Evolutionary conservation across 2,888 invertebrate genomes (phyloP).

Genomic region (Leptopterna dolabrata): DNA sequence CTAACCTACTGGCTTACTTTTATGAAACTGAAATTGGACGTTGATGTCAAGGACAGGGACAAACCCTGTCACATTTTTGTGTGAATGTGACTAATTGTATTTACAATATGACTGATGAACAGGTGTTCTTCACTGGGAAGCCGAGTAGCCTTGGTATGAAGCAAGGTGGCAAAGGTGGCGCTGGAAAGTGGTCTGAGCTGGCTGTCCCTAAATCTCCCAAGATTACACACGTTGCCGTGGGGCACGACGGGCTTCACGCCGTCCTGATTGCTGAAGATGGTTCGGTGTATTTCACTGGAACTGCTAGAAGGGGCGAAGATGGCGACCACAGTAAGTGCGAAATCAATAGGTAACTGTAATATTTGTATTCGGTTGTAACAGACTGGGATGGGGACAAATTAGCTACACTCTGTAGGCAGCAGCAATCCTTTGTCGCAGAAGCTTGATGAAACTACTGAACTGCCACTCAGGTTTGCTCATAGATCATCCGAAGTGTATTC

Average conservation of each 20-base stretch:
- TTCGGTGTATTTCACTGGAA: conserved; percentile 85
- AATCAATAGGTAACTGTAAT: background rate
- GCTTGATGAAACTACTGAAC: too few relatives aligned
- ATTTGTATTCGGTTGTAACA: too few relatives aligned
- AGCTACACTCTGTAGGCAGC: too few relatives aligned
- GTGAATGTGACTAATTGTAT: too few relatives aligned
- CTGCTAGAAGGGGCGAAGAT: conserved; percentile 92
- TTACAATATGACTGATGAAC: background rate
- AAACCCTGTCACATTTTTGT: too few relatives aligned
- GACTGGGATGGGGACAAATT: too few relatives aligned
- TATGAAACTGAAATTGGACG: too few relatives aligned
- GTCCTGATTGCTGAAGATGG: conserved; percentile 93
- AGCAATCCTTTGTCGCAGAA: too few relatives aligned
- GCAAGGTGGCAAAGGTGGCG: conserved; percentile 64
- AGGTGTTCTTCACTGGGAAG: conserved; percentile 89
- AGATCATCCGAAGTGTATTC: too few relatives aligned
- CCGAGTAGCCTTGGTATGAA: conserved; percentile 88
- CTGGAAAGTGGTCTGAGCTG: conserved; percentile 69
- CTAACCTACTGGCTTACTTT: too few relatives aligned
- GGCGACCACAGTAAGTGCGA: conserved; percentile 81
- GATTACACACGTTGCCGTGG: conserved; percentile 83
- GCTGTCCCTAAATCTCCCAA: conserved; percentile 79
- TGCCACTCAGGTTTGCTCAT: too few relatives aligned
- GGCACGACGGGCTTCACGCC: conserved; percentile 94
- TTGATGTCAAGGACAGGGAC: too few relatives aligned